phyloP scores from a whole-genome alignment of 2,113 vertebrate species.

The Tauraco erythrolophus region DNA sequence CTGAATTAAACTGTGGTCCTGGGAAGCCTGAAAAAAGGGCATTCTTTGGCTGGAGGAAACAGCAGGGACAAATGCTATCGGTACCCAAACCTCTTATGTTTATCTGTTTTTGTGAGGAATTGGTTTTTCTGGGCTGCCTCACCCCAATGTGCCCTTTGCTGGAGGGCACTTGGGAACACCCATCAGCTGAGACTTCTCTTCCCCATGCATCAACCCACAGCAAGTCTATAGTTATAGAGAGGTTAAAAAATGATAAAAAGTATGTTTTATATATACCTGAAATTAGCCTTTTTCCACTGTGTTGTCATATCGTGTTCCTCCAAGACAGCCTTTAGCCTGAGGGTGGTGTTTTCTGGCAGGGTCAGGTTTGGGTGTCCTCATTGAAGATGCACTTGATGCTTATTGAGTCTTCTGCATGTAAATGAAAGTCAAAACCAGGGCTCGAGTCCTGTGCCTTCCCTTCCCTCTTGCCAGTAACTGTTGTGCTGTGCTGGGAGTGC shows the following conservation, averaged over 20 bases:
- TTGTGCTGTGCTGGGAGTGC: background rate
- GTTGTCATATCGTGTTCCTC: background rate
- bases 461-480: too few species aligned
- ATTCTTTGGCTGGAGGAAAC: too few species aligned
- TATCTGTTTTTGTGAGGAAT: background rate
- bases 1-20: background rate
- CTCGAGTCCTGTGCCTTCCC: accelerated
- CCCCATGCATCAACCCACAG: too few species aligned
- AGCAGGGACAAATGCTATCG: too few species aligned
- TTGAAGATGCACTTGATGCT: background rate
- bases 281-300: background rate
- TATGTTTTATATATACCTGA: background rate
- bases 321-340: background rate
- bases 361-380: background rate
- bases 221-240: accelerated
- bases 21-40: background rate
- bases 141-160: background rate
- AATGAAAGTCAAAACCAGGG: background rate
- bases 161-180: background rate
- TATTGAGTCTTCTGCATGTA: background rate
- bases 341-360: background rate
- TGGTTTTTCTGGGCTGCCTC: background rate
- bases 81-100: too few species aligned
- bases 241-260: background rate
- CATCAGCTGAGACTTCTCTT: too few species aligned